phyloP scores from a whole-genome alignment of 2,888 invertebrate species.

The Mesochorus sp. region DNA sequence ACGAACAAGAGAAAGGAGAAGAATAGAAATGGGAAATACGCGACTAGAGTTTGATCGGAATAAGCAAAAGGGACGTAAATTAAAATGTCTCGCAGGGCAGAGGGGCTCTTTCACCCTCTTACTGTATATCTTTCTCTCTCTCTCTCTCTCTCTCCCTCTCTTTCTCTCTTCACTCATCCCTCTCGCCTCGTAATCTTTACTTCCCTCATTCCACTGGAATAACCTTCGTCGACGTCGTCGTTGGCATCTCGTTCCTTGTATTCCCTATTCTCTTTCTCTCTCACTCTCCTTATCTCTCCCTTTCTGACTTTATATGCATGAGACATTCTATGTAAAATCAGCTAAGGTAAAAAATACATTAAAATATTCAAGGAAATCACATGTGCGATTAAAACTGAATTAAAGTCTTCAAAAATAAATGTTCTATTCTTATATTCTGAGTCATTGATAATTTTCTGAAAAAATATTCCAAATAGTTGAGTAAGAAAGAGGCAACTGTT shows the following conservation, averaged over 20 bases:
- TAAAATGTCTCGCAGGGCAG: constrained; percentile 74
- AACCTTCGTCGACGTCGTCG: constrained; percentile 32
- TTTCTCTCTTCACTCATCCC: constrained; percentile 15
- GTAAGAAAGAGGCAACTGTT: too few species aligned
- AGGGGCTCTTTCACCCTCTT: constrained; percentile 55
- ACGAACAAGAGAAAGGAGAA: constrained; percentile 41
- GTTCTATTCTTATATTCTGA: too few species aligned
- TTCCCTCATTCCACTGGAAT: constrained; percentile 42
- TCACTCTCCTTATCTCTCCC: too few species aligned
- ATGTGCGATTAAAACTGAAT: too few species aligned
- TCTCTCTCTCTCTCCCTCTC: constrained; percentile 10
- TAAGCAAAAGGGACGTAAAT: constrained; percentile 73
- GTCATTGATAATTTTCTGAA: too few species aligned
- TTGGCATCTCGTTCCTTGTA: constrained; percentile 40
- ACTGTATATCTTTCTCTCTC: constrained; percentile 42
- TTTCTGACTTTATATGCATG: neutral
- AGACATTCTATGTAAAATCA: neutral
- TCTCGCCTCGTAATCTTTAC: constrained; percentile 48
- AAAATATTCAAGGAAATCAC: too few species aligned
- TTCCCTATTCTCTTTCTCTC: constrained; percentile 6
- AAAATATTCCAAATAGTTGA: too few species aligned
- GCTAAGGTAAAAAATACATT: too few species aligned
- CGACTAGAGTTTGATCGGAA: constrained; percentile 71
- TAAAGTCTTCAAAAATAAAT: too few species aligned
- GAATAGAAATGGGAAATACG: constrained; percentile 53